Evolutionary conservation across 2,797 vertebrate genomes (phyloP).

Genomic region (Enteromius mattozi): DNA sequence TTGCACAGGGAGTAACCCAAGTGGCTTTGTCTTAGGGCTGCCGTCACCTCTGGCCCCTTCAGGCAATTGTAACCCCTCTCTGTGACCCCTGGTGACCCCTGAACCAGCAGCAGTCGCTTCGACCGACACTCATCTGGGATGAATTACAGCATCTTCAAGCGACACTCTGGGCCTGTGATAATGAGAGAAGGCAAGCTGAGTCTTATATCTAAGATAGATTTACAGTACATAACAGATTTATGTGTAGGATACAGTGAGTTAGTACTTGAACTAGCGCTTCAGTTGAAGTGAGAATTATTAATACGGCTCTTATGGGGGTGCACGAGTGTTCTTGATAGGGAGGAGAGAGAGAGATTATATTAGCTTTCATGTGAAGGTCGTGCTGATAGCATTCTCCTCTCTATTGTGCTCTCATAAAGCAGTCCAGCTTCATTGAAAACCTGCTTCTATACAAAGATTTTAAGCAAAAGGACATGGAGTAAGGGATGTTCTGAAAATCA

Average conservation of each 20-base stretch:
- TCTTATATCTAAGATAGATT: conserved; percentile 2
- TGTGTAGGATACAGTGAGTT: background rate
- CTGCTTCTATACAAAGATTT: background rate
- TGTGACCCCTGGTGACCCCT: conserved; percentile 72
- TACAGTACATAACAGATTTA: background rate
- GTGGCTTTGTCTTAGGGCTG: conserved; percentile 71
- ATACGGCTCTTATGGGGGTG: background rate
- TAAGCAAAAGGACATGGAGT: background rate
- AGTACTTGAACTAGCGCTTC: background rate
- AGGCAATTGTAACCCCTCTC: conserved; percentile 69
- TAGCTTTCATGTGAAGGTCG: conserved; percentile 42
- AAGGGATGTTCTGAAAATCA: background rate
- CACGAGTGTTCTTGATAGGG: background rate
- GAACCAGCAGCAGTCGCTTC: conserved; percentile 54
- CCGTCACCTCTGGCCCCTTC: conserved; percentile 63
- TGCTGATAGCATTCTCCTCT: conserved; percentile 30
- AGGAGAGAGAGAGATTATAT: conserved; percentile 23
- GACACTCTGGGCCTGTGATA: conserved; percentile 8
- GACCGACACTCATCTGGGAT: conserved; percentile 75
- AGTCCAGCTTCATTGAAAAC: conserved; percentile 29
- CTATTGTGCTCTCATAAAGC: conserved; percentile 24
- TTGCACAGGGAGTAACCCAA: conserved; percentile 76
- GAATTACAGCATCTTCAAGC: conserved; percentile 67
- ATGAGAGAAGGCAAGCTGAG: background rate
- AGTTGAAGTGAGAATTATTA: background rate